Conservation (phyloP, 1,140 invertebrate genomes). For the Cyclargus thomasi region DNA sequence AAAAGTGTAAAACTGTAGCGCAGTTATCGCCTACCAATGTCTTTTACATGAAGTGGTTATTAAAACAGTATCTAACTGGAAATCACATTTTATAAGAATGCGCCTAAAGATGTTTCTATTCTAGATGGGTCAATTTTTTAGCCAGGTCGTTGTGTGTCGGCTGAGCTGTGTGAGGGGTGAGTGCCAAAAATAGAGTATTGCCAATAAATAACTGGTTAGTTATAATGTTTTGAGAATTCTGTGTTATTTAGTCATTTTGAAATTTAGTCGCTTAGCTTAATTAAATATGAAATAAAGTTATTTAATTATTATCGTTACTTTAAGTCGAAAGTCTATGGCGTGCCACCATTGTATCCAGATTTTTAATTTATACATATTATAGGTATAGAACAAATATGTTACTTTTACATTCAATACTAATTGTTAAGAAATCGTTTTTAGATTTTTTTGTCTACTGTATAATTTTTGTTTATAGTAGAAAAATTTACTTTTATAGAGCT, state of each 20-base stretch:
- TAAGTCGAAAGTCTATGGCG: neutral
- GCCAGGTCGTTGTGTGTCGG: too few species aligned
- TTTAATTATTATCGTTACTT: neutral
- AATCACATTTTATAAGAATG: too few species aligned
- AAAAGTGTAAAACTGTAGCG: too few species aligned
- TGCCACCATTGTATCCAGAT: neutral
- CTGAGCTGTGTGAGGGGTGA: too few species aligned
- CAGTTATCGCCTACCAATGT: too few species aligned
- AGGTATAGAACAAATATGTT: neutral
- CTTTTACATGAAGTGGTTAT: too few species aligned
- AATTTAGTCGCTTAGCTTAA: neutral
- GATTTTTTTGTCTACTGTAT: too few species aligned
- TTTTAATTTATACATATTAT: neutral
- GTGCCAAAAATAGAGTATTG: neutral
- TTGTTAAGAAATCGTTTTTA: neutral
- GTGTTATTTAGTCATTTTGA: neutral
- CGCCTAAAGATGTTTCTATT: too few species aligned
- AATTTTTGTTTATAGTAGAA: too few species aligned
- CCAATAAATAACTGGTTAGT: neutral
- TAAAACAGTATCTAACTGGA: too few species aligned
- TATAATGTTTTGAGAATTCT: neutral
- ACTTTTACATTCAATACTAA: neutral
- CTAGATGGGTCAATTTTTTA: too few species aligned
- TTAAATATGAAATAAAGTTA: neutral
- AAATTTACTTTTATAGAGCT: neutral